phyloP scores from a whole-genome alignment of 2,888 invertebrate species.

The Plebejus argus region DNA sequence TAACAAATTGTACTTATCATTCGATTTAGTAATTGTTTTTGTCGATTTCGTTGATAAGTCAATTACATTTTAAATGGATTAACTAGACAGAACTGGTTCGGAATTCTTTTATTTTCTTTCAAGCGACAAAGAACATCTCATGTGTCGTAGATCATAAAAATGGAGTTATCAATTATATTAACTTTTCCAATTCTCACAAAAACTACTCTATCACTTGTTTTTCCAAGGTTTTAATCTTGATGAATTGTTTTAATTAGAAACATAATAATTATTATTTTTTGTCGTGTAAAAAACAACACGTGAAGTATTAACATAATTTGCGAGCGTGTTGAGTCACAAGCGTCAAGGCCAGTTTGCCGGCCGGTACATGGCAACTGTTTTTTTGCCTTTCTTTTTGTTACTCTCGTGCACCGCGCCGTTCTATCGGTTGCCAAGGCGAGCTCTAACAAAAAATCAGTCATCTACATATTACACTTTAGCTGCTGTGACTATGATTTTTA shows the following conservation, averaged over 20 bases:
- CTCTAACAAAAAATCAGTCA: conserved; percentile 32
- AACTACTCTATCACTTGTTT: not conserved
- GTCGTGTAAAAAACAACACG: conserved; percentile 13
- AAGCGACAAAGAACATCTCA: not conserved
- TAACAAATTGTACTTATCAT: not conserved
- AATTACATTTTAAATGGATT: not conserved
- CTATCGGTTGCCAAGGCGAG: conserved; percentile 38
- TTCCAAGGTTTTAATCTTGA: not conserved
- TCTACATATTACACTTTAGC: not conserved
- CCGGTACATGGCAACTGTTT: conserved; percentile 30
- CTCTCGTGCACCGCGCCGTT: conserved; percentile 17
- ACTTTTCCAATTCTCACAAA: not conserved
- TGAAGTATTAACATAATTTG: conserved; percentile 3
- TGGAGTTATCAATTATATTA: not conserved
- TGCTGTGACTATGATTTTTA: not conserved
- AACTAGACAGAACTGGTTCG: not conserved
- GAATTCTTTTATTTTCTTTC: not conserved
- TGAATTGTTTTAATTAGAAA: conserved; percentile 4
- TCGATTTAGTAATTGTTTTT: not conserved
- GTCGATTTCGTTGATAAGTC: not conserved
- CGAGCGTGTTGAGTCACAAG: conserved; percentile 14
- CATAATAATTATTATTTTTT: conserved; percentile 9
- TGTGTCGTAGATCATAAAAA: not conserved
- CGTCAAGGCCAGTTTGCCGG: conserved; percentile 23
- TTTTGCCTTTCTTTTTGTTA: conserved; percentile 44